phyloP scores from a whole-genome alignment of 2,797 vertebrate genomes.

The Phalanger gymnotis region DNA sequence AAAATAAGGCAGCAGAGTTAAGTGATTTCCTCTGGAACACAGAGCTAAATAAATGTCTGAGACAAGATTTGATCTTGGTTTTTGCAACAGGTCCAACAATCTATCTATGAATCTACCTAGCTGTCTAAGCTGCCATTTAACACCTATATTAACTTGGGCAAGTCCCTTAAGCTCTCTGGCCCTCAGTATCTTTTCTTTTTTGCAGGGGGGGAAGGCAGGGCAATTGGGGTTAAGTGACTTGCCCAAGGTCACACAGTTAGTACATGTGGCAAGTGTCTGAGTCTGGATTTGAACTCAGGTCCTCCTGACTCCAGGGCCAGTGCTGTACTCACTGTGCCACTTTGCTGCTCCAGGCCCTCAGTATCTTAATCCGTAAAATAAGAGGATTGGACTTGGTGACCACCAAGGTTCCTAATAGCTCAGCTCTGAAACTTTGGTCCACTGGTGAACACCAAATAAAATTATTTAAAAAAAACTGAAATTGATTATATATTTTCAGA shows the following conservation, averaged over 20 bases:
- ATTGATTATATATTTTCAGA: not conserved
- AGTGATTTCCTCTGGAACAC: not conserved
- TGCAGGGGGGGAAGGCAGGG: too few relatives aligned
- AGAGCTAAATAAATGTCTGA: not conserved
- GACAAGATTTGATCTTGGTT: not conserved
- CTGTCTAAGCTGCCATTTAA: not conserved
- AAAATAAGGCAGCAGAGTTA: not conserved
- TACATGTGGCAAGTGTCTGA: too few relatives aligned
- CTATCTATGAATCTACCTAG: not conserved
- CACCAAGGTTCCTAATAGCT: not conserved
- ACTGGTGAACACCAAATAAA: not conserved
- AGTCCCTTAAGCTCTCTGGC: not conserved
- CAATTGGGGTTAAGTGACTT: too few relatives aligned
- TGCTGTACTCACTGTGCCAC: too few relatives aligned
- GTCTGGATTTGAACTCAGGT: too few relatives aligned
- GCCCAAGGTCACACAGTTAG: too few relatives aligned
- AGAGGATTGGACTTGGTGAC: not conserved
- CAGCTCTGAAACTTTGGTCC: not conserved
- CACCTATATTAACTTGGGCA: not conserved
- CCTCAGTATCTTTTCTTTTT: not conserved
- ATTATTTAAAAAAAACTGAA: not conserved
- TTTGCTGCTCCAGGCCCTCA: too few relatives aligned
- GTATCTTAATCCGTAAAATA: not conserved
- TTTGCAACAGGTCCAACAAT: not conserved
- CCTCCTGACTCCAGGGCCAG: too few relatives aligned